Base-by-base conservation (phyloP, 2,888 invertebrate genomes). In the Serrognathus titanus region DNA sequence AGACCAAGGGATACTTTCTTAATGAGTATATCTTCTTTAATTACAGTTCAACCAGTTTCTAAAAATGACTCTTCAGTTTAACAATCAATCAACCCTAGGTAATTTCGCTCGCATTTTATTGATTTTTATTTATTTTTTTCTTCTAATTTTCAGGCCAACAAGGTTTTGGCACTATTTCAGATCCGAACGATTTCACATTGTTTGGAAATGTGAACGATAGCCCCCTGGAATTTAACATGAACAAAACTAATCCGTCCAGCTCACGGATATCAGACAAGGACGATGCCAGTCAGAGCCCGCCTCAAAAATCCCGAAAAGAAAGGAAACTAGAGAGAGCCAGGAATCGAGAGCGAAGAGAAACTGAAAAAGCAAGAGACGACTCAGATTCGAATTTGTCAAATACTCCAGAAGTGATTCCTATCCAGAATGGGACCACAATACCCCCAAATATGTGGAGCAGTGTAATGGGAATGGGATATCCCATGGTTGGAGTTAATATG, bases 181-280 rank as follows among this genome's bases (percentile, higher is more conserved):
- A 65, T 31, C 55, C 63, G 39, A 61, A 58, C 36, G 66, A 67
- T 36, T 62, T 67, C 61, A 50, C 60, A 48, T 20, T 66, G 48
- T 63, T 63, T 39, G 48, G 43, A 31, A 45, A 50, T 9, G 79
- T 83, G 71, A 85, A 83, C 63, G 84, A 85, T 67, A 80, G 79
- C 16, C 85, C 86, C 0, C 71, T 86, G 47, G 84, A 86, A 66
- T 87, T 86, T 70, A 84, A 83, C 65, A 80, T 79, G 39, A 83
- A 80, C 64, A 85, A 84, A 69, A 82, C 81, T 72, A 85, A 82
- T 69, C 82, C 81, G 50, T 81, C 82, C 10, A 57, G 53, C 47
- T 75, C 77, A 7, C 76, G 78, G 55, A 71, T 68, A 52, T 71
- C 74, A 2, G 75, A 69, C 38, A 75, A 79, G 53, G 80, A 80